Evolutionary conservation across 2,888 invertebrate genomes (phyloP), one percentile per base, ranked within the genome.

Genomic region (Taenaris catops): DNA sequence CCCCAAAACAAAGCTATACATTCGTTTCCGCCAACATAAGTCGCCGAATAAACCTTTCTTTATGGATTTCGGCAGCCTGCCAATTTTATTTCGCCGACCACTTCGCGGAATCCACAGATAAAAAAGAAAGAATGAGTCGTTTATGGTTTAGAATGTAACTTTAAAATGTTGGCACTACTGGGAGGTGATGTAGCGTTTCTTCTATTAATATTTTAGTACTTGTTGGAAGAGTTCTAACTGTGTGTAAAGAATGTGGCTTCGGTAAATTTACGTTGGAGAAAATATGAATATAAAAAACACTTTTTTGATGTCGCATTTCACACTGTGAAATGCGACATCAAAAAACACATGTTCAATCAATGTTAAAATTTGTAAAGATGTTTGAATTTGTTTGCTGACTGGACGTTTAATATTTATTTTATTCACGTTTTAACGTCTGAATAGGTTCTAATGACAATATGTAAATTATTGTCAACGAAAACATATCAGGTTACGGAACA

Each of bases 31-130:
- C 64, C 67, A 64, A 64, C 63, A 57, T 55, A 56, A 56, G 54
- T 42, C 53, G 42, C 60, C 62, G 64, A 70, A 76, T 72, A 68
- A 66, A 55, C 55, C 50, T 47, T 43, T 53, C 58, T 79, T 83
- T 79, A 79, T 79, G 80, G 60, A 73, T 79, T 80, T 81, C 80
- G 81, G 75, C 78, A 72, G 73, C 71, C 60, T 62, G 64, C 60
- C 63, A 58, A 59, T 63, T 69, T 69, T 68, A 66, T 69, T 68
- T 64, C 53, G 52, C 53, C 41, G 70, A 62, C 63, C 63, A 63
- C 59, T 74, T 66, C 58, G 58, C 51, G 46, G 76, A 76, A 75
- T 49, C 42, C 51, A 44, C 47, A 43, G 51, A 45, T 56, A 60
- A 64, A 68, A 68, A 65, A 60, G 53, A 51, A 49, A 51, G 40